Conservation (phyloP, 2,888 invertebrate species). For the Sarcophaga variegata region DNA sequence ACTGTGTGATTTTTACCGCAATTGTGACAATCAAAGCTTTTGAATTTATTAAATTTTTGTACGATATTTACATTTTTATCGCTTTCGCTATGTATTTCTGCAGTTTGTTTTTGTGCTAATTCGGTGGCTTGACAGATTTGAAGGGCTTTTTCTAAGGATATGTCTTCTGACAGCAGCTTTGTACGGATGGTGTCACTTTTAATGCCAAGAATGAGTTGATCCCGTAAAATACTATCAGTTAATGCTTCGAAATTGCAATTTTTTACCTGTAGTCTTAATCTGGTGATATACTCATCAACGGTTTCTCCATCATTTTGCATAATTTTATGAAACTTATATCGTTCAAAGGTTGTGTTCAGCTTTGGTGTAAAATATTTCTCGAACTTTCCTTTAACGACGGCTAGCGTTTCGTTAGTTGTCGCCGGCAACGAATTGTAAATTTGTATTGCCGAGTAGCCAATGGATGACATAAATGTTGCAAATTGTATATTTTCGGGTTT, state of each 20-base stretch:
- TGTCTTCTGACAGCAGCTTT: conserved; percentile 4
- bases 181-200: conserved; percentile 17
- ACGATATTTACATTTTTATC: neutral
- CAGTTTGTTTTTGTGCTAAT: conserved; percentile 21
- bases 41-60: neutral
- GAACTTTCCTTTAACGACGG: neutral
- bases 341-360: neutral
- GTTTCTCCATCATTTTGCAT: neutral
- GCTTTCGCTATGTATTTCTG: neutral
- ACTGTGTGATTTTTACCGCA: too few relatives aligned
- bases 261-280: neutral
- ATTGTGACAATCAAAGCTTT: neutral
- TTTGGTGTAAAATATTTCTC: neutral
- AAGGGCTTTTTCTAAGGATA: conserved; percentile 8
- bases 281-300: neutral
- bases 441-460: neutral
- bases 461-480: conserved; percentile 38
- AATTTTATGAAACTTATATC: neutral
- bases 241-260: neutral
- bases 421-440: neutral
- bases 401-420: neutral
- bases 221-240: neutral
- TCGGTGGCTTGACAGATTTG: conserved; percentile 16
- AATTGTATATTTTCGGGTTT: conserved; percentile 51
- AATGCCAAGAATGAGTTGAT: conserved; percentile 26